phyloP scores from a whole-genome alignment of 2,113 vertebrate genomes.

The Orcinus orca region DNA sequence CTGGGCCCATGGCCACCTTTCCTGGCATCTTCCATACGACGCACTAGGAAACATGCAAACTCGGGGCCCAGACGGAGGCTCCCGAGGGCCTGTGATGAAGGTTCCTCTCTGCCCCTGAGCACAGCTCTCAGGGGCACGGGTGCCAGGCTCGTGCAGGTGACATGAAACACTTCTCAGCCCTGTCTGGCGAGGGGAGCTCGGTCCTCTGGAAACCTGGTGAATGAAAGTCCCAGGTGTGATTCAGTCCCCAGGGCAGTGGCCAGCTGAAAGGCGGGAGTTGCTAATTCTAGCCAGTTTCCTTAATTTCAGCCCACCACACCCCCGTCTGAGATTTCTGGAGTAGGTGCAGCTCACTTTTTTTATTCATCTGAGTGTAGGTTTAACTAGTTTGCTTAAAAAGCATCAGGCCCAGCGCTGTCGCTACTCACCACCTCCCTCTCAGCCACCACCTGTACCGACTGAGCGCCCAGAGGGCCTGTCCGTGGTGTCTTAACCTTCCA shows the following conservation, averaged over 20 bases:
- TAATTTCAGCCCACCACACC: accelerated
- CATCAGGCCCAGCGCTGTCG: too few species aligned
- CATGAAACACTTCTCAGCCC: accelerated
- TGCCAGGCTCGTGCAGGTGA: not conserved
- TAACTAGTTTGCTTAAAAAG: not conserved
- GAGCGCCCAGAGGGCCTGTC: accelerated
- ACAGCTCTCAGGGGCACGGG: accelerated
- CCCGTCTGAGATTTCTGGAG: accelerated
- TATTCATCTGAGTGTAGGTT: accelerated
- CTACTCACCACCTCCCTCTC: accelerated
- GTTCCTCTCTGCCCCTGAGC: not conserved
- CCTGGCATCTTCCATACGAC: accelerated
- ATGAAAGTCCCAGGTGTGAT: accelerated
- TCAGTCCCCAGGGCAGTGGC: accelerated
- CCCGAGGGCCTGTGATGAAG: not conserved
- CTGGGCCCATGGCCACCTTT: not conserved
- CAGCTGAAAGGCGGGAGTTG: not conserved
- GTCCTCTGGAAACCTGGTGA: not conserved
- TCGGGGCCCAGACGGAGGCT: not conserved
- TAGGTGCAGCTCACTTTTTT: accelerated
- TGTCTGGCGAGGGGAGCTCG: accelerated
- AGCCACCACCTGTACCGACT: accelerated
- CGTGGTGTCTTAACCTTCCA: too few species aligned
- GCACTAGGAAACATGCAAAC: not conserved
- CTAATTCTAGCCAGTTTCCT: too few species aligned